Evolutionary conservation across 2,113 vertebrate species (phyloP).

Genomic region (Aramus guarauna): DNA sequence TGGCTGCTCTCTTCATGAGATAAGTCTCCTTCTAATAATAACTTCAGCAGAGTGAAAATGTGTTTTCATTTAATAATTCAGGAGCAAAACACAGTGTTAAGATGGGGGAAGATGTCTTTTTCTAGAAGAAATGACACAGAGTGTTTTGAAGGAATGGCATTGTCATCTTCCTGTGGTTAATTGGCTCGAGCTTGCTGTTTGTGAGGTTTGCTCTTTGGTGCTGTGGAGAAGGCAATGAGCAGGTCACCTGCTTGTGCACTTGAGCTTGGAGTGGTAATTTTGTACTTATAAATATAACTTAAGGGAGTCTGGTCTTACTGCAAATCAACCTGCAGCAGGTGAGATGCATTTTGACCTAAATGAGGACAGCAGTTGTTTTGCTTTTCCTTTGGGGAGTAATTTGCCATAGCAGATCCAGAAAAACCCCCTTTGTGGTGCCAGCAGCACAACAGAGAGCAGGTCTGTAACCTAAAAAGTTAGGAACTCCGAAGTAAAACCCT

Average conservation of each 20-base stretch:
- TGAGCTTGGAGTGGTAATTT: neutral
- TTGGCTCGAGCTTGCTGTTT: rapidly evolving
- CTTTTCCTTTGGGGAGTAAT: neutral
- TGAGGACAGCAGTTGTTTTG: neutral
- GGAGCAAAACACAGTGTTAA: neutral
- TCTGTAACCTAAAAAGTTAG: rapidly evolving
- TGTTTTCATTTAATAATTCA: neutral
- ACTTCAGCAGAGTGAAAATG: neutral
- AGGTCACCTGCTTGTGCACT: neutral
- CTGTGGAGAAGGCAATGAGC: neutral
- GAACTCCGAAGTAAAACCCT: rapidly evolving
- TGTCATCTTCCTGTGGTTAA: neutral
- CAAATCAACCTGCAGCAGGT: neutral
- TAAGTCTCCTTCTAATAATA: neutral
- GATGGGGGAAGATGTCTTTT: neutral
- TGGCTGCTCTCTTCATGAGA: neutral
- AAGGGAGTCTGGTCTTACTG: neutral
- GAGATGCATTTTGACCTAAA: neutral
- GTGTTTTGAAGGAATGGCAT: rapidly evolving
- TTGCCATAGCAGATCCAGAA: neutral
- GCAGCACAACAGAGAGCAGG: neutral
- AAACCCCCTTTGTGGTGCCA: rapidly evolving
- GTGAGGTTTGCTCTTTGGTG: neutral
- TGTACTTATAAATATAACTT: neutral
- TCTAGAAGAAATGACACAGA: rapidly evolving